Percentiles rank a stretch among this genome's conserved stretches.
These are phyloP conservation scores for Diarsia dahlii DNA, from an alignment of 2,888 invertebrate genomes.

Conservation along the genomic window DNA sequence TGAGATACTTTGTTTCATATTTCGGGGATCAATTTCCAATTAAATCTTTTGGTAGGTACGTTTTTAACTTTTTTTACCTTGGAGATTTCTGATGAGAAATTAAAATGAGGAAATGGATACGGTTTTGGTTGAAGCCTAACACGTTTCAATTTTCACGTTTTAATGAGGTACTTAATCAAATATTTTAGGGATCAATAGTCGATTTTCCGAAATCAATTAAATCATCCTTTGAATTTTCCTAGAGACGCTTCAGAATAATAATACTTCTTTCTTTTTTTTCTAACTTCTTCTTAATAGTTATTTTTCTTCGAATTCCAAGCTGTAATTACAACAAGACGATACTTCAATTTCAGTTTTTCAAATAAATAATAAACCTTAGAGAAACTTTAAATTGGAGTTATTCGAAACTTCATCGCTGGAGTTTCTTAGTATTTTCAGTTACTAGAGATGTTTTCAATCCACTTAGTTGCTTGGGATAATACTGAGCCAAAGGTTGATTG, in stretches of 20 bases:
- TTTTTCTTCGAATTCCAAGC: conserved; percentile 6
- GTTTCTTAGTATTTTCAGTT: conserved; percentile 11
- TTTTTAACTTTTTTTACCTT: conserved; percentile 34
- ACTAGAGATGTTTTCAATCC: neutral
- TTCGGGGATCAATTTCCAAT: conserved; percentile 53
- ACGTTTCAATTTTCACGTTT: neutral
- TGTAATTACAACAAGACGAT: conserved; percentile 18
- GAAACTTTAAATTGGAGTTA: conserved; percentile 19
- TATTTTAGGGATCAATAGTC: neutral
- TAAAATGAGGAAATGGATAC: neutral
- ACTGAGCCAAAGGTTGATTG: neutral
- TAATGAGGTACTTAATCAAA: neutral
- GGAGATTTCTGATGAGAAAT: conserved; percentile 16
- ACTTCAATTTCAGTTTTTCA: conserved; percentile 9
- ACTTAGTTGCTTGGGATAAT: neutral
- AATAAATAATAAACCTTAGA: conserved; percentile 2
- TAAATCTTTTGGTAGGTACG: conserved; percentile 41
- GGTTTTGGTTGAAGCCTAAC: neutral
- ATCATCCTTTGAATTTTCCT: conserved; percentile 3
- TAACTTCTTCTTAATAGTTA: neutral
- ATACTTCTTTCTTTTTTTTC: neutral
- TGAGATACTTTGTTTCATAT: conserved; percentile 24
- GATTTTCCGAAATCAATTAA: neutral
- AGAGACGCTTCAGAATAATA: neutral
- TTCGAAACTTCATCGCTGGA: conserved; percentile 6